Conservation (phyloP, 2,888 invertebrate genomes). For the Adelphocoris suturalis region DNA sequence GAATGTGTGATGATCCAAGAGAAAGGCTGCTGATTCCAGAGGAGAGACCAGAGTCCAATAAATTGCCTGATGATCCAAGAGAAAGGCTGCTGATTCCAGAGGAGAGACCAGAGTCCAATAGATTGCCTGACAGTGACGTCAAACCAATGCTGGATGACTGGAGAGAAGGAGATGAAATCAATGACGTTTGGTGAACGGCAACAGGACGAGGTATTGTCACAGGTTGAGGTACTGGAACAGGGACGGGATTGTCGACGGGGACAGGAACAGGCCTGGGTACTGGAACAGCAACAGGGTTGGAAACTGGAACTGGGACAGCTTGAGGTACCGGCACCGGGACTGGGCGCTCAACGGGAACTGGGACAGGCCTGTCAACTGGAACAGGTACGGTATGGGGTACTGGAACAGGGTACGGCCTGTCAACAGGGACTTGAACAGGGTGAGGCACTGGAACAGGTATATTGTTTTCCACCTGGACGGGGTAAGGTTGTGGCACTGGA, state of each 20-base stretch:
- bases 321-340: slow-evolving; percentile 80
- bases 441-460: slow-evolving; percentile 79
- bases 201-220: slow-evolving; percentile 76
- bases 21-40: neutral
- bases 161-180: slow-evolving; percentile 72
- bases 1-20: slow-evolving; percentile 20
- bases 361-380: slow-evolving; percentile 73
- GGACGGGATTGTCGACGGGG: slow-evolving; percentile 73
- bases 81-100: neutral
- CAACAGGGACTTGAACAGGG: slow-evolving; percentile 79
- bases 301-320: slow-evolving; percentile 77
- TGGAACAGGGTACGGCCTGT: slow-evolving; percentile 80
- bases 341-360: slow-evolving; percentile 78
- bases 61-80: slow-evolving; percentile 16
- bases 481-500: slow-evolving; percentile 79
- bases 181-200: slow-evolving; percentile 75
- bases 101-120: neutral
- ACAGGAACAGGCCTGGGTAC: slow-evolving; percentile 62
- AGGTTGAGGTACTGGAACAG: slow-evolving; percentile 75
- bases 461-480: slow-evolving; percentile 79
- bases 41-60: neutral
- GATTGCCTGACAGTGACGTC: neutral
- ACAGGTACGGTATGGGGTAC: slow-evolving; percentile 77
- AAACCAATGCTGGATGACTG: neutral
- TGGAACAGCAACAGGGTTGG: neutral